Evolutionary conservation across 1,140 invertebrate genomes (phyloP).

Genomic region (Leguminivora glycinivorella): DNA sequence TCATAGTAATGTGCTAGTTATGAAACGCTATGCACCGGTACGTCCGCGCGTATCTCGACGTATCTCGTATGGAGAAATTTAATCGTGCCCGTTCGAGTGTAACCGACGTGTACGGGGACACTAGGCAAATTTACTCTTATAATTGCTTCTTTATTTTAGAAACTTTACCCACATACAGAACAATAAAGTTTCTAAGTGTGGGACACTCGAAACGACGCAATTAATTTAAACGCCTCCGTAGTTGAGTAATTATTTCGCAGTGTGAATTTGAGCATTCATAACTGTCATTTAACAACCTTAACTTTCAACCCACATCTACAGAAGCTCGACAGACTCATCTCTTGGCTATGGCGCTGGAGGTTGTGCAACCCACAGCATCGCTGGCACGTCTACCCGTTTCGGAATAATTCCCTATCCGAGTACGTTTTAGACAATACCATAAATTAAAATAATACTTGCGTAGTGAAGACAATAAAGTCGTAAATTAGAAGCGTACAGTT

Average conservation of each 20-base stretch:
- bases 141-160: conserved; percentile 23
- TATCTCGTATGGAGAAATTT: conserved; percentile 24
- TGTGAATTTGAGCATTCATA: conserved; percentile 56
- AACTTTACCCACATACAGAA: conserved; percentile 20
- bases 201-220: conserved; percentile 28
- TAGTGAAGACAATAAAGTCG: conserved; percentile 54
- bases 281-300: conserved; percentile 66
- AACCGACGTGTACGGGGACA: conserved; percentile 19
- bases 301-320: conserved; percentile 58
- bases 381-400: conserved; percentile 67
- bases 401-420: conserved; percentile 52
- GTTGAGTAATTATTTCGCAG: conserved; percentile 49
- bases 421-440: conserved; percentile 51
- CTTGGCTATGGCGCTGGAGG: conserved; percentile 46
- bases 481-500: conserved; percentile 60
- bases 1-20: conserved; percentile 24
- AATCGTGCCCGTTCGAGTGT: conserved; percentile 18
- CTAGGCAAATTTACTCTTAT: conserved; percentile 22
- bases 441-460: neutral
- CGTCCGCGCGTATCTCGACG: neutral
- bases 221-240: conserved; percentile 48
- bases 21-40: conserved; percentile 27
- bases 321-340: conserved; percentile 60
- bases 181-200: conserved; percentile 30
- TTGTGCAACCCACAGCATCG: conserved; percentile 57